These are phyloP conservation scores for Ischnura elegans DNA, from an alignment of 2,888 invertebrate genomes.

Conservation along the genomic window DNA sequence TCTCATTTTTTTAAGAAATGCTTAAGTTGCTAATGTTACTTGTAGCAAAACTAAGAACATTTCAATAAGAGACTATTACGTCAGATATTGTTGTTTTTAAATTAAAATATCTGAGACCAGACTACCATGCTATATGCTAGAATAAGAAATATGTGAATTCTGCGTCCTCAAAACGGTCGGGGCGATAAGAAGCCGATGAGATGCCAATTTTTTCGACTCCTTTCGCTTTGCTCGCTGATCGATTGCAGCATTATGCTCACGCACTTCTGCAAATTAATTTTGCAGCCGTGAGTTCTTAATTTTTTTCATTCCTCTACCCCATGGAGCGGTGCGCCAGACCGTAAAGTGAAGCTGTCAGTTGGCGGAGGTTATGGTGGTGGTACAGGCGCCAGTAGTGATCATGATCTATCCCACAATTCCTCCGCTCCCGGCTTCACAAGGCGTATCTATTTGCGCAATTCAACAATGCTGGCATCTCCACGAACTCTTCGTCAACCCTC, in stretches of 20 bases:
- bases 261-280: not conserved
- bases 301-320: not conserved
- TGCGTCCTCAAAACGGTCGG: not conserved
- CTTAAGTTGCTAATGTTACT: no score
- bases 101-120: no score
- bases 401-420: slow-evolving; percentile 32
- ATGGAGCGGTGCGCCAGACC: not conserved
- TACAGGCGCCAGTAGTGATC: not conserved
- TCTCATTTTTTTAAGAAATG: no score
- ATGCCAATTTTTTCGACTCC: not conserved
- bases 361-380: not conserved
- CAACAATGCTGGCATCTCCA: no score
- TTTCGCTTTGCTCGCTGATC: not conserved
- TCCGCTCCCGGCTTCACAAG: not conserved
- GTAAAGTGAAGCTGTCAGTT: not conserved
- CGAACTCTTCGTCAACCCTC: no score
- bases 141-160: no score
- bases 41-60: no score
- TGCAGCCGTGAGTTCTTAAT: not conserved
- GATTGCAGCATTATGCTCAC: not conserved
- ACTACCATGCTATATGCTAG: no score
- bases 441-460: no score
- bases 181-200: not conserved
- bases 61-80: no score
- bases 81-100: no score